phyloP scores from a whole-genome alignment of 2,888 invertebrate species.

The Ectemnius continuus region DNA sequence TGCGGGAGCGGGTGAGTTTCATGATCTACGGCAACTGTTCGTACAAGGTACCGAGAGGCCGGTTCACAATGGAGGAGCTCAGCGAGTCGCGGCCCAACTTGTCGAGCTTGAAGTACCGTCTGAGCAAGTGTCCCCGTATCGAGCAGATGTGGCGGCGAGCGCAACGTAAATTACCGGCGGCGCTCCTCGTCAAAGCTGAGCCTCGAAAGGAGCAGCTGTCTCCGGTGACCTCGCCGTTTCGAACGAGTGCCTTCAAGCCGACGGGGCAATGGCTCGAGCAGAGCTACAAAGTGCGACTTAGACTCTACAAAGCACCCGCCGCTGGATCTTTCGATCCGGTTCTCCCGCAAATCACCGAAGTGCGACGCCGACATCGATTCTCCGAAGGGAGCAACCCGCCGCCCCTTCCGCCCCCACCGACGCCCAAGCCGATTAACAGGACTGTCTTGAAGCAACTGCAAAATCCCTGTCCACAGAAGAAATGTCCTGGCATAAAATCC shows the following conservation, averaged over 20 bases:
- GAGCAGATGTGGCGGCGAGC: constrained; percentile 26
- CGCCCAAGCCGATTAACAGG: background rate
- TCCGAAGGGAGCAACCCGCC: background rate
- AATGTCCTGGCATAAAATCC: no score
- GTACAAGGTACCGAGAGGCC: background rate
- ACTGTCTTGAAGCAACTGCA: background rate
- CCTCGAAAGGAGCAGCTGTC: background rate
- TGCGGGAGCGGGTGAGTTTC: background rate
- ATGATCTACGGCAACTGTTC: background rate
- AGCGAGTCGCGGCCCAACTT: constrained; percentile 42
- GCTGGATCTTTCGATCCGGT: constrained; percentile 45
- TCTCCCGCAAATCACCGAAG: constrained; percentile 36
- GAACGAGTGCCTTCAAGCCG: constrained; percentile 8
- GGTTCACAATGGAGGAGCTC: constrained; percentile 27
- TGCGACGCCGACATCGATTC: background rate
- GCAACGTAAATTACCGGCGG: background rate
- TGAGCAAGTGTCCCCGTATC: constrained; percentile 54
- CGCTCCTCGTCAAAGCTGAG: background rate
- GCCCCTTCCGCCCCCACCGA: background rate
- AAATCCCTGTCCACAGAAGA: constrained; percentile 3
- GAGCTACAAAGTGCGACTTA: constrained; percentile 51
- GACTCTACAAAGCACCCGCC: constrained; percentile 43
- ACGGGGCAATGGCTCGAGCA: constrained; percentile 58
- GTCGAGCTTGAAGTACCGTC: constrained; percentile 55
- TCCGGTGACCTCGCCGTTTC: background rate